These are phyloP conservation scores for Manduca sexta DNA, from an alignment of 1,140 invertebrate species.

Conservation along the genomic window DNA sequence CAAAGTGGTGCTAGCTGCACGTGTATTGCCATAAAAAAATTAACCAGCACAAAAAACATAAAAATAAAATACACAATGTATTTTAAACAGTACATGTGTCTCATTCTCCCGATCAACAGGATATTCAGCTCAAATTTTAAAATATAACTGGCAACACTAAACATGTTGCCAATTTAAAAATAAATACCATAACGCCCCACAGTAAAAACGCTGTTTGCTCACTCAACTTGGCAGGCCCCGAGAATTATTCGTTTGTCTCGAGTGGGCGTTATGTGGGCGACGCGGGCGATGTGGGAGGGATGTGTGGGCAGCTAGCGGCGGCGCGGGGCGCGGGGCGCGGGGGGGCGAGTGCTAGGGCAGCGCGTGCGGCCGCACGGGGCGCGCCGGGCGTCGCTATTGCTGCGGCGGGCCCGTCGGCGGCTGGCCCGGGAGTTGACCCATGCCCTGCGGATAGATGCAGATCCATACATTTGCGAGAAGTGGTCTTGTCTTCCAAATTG, in stretches of 20 bases:
- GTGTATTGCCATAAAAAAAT: background rate
- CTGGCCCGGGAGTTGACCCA: constrained; percentile 49
- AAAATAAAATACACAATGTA: constrained; percentile 1
- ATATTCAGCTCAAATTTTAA: background rate
- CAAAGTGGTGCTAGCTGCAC: background rate
- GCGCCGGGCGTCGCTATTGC: constrained; percentile 53
- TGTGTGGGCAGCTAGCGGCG: background rate
- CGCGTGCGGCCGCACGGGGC: constrained; percentile 29
- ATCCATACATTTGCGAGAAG: no score
- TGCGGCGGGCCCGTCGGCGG: constrained; percentile 43
- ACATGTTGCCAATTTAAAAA: background rate
- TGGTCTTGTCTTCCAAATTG: no score
- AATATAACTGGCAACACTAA: background rate
- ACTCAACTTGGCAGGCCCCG: no score
- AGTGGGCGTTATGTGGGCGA: no score
- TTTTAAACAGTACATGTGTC: constrained; percentile 6
- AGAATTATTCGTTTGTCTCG: no score
- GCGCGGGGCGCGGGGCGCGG: background rate
- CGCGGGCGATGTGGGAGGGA: background rate
- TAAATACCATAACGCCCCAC: background rate
- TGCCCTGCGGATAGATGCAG: constrained; percentile 30
- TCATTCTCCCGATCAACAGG: constrained; percentile 19
- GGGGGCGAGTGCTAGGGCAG: constrained; percentile 13
- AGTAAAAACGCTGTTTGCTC: no score
- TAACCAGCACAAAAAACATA: background rate